A percentile compares a stretch with the other conserved stretches of the same genome.
Evolutionary conservation across 2,113 vertebrate genomes (phyloP).

Genomic region (Hyaena hyaena): DNA sequence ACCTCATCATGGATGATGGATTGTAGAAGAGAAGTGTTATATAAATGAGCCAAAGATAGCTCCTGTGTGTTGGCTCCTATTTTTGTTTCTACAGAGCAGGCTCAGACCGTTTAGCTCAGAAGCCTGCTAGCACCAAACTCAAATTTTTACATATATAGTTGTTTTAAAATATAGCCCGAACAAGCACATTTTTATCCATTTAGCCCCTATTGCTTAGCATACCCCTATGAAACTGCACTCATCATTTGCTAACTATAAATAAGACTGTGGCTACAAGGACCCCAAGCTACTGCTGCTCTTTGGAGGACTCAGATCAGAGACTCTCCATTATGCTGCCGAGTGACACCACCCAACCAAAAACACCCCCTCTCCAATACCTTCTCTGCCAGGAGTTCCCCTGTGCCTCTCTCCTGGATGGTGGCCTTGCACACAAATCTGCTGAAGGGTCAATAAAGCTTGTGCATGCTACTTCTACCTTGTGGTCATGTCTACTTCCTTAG

Average conservation of each 20-base stretch:
- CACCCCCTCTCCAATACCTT: rapidly evolving
- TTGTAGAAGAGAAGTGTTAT: neutral
- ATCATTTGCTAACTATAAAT: neutral
- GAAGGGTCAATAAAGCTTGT: neutral
- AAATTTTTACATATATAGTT: neutral
- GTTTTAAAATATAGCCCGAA: neutral
- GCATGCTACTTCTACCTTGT: neutral
- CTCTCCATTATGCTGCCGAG: neutral
- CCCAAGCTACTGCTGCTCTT: neutral
- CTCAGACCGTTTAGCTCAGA: neutral
- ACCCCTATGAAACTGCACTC: neutral
- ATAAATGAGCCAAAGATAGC: neutral
- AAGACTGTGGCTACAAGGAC: neutral
- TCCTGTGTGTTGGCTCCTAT: neutral
- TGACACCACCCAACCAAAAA: neutral
- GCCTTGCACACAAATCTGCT: neutral
- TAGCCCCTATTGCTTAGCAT: neutral
- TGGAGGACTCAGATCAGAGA: neutral
- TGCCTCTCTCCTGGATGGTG: neutral
- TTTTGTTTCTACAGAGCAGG: neutral
- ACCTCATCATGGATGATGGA: neutral
- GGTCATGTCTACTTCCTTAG: neutral
- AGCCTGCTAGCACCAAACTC: neutral
- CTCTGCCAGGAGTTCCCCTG: neutral
- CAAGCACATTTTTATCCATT: neutral